Percentiles rank a stretch among this genome's conserved stretches.
These are phyloP conservation scores for Ennomos quercinarius DNA, from an alignment of 2,888 invertebrate genomes.

Conservation along the genomic window DNA sequence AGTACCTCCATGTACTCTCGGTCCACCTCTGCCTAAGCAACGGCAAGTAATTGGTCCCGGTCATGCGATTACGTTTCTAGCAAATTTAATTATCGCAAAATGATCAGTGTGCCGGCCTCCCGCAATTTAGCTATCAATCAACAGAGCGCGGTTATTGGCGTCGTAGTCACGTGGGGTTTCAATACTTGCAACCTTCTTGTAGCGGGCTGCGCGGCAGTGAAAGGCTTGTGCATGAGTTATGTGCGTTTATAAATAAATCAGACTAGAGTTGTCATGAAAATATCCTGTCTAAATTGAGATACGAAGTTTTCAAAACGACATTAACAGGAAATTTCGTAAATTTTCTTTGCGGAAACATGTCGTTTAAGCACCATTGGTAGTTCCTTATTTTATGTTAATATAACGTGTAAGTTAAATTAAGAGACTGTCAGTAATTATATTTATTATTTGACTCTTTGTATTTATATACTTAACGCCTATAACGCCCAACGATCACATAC, in stretches of 20 bases:
- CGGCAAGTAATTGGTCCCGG: conserved; percentile 78
- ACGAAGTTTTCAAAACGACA: neutral
- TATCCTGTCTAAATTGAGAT: neutral
- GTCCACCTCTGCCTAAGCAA: conserved; percentile 78
- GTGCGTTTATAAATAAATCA: conserved; percentile 3
- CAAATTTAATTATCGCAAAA: conserved; percentile 84
- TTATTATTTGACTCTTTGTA: no score
- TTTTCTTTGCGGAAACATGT: no score
- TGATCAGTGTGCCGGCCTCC: conserved; percentile 80
- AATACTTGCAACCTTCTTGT: conserved; percentile 47
- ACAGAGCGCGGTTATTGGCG: conserved; percentile 62
- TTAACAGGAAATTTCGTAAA: neutral
- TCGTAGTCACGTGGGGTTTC: conserved; percentile 62
- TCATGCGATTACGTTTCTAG: conserved; percentile 85
- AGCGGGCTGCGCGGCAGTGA: conserved; percentile 56
- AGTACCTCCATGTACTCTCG: conserved; percentile 64
- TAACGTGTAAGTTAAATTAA: no score
- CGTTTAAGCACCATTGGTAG: no score
- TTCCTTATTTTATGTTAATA: no score
- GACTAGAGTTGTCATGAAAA: neutral
- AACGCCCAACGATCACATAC: no score
- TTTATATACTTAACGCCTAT: no score
- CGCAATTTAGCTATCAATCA: conserved; percentile 85
- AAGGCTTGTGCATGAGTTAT: conserved; percentile 36
- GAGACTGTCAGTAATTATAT: no score